These are phyloP conservation scores for Raja brachyura DNA, from an alignment of 2,113 vertebrate genomes.

Conservation along the genomic window DNA sequence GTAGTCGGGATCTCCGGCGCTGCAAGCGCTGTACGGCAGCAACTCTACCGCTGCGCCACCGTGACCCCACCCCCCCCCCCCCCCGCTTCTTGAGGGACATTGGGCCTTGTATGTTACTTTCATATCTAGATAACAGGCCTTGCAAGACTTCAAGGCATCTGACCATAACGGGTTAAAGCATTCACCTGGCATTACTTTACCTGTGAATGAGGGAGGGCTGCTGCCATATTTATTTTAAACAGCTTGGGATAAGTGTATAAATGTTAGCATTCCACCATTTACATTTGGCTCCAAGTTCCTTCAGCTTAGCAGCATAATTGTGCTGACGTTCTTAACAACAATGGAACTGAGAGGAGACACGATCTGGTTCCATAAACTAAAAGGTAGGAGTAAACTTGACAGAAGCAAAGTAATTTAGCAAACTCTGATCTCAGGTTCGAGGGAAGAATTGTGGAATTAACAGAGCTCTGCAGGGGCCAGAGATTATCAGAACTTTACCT, in stretches of 20 bases:
- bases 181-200: background rate
- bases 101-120: background rate
- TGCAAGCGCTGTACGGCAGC: too few species aligned
- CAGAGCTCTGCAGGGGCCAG: background rate
- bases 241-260: background rate
- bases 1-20: too few species aligned
- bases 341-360: background rate
- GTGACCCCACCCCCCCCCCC: too few species aligned
- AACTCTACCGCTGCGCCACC: too few species aligned
- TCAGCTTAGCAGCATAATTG: background rate
- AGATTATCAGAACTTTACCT: background rate
- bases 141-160: background rate
- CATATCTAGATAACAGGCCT: too few species aligned
- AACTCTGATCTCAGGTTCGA: background rate
- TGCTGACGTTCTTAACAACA: background rate
- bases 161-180: background rate
- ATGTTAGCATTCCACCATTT: background rate
- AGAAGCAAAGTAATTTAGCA: background rate
- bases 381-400: background rate
- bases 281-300: background rate
- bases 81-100: background rate
- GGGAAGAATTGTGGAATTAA: background rate
- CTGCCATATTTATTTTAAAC: background rate
- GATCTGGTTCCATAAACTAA: background rate
- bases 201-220: background rate